Conservation (phyloP, 2,888 invertebrate genomes). For the Gandaritis pyraliata region DNA sequence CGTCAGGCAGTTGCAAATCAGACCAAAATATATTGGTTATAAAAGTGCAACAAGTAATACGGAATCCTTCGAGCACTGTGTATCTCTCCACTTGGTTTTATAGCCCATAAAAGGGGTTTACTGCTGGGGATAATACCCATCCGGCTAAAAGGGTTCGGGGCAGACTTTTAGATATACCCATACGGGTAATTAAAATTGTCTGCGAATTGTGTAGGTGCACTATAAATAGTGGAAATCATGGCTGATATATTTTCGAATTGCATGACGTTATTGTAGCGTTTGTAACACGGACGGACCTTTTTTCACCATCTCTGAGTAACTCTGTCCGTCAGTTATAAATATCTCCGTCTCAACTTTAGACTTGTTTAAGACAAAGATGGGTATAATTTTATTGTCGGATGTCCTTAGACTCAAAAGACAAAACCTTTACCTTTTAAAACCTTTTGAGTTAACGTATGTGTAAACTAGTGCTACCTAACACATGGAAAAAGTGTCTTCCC, state of each 20-base stretch:
- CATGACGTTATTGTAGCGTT: not conserved
- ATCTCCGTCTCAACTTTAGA: no score
- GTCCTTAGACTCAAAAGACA: no score
- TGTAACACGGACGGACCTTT: no score
- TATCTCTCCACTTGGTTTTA: constrained; percentile 82
- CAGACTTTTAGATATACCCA: constrained; percentile 52
- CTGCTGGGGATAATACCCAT: constrained; percentile 80
- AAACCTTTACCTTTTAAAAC: no score
- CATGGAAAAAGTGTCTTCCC: no score
- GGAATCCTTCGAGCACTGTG: constrained; percentile 67
- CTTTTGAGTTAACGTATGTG: no score
- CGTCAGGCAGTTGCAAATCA: constrained; percentile 81
- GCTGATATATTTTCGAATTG: not conserved
- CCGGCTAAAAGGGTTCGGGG: constrained; percentile 80
- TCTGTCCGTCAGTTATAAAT: no score
- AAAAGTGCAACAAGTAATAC: constrained; percentile 83
- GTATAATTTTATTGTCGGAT: no score
- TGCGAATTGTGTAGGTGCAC: constrained; percentile 42
- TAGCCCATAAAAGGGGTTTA: constrained; percentile 77
- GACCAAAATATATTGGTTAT: constrained; percentile 82
- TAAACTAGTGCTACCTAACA: no score
- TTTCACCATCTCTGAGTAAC: no score
- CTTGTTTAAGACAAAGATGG: no score
- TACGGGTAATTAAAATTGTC: constrained; percentile 73
- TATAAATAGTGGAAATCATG: constrained; percentile 32